These are phyloP conservation scores for Drosophila macrothrix DNA, from an alignment of 2,888 invertebrate species.

Conservation along the genomic window DNA sequence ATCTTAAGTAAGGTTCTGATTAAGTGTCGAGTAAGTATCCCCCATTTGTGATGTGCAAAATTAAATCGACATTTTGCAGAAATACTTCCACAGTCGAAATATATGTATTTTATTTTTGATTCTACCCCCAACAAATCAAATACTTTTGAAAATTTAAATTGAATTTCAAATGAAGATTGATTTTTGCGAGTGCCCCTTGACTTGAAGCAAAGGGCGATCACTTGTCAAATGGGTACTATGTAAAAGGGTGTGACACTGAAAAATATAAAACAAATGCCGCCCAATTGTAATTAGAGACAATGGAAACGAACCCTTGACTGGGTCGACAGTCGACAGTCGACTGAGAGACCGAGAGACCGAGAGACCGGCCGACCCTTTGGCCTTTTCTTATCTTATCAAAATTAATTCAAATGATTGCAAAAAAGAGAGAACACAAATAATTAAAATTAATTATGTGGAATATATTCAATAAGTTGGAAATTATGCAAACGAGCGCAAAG, in stretches of 20 bases:
- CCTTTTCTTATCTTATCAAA: conserved; percentile 59
- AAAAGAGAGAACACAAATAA: conserved; percentile 66
- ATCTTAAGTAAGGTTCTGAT: conserved; percentile 10
- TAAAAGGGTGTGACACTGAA: conserved; percentile 43
- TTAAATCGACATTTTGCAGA: conserved; percentile 12
- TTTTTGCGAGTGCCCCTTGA: conserved; percentile 59
- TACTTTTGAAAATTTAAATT: conserved; percentile 63
- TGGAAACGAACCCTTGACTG: conserved; percentile 54
- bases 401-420: conserved; percentile 68
- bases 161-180: conserved; percentile 80
- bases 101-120: conserved; percentile 21
- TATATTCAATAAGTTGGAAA: conserved; percentile 80
- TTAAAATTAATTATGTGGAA: conserved; percentile 79
- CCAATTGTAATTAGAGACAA: conserved; percentile 78
- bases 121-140: conserved; percentile 32
- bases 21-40: not conserved
- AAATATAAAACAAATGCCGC: conserved; percentile 65
- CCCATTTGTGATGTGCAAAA: not conserved
- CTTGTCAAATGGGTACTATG: conserved; percentile 30
- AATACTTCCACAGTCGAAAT: conserved; percentile 7
- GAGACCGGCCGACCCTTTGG: conserved; percentile 61
- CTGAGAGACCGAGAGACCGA: no score
- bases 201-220: conserved; percentile 28
- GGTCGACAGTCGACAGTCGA: not conserved
- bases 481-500: conserved; percentile 78